A percentile compares a stretch with the other conserved stretches of the same genome.
These are phyloP conservation scores for Eristalinus sepulchralis DNA, from an alignment of 2,888 invertebrate species.

Conservation along the genomic window DNA sequence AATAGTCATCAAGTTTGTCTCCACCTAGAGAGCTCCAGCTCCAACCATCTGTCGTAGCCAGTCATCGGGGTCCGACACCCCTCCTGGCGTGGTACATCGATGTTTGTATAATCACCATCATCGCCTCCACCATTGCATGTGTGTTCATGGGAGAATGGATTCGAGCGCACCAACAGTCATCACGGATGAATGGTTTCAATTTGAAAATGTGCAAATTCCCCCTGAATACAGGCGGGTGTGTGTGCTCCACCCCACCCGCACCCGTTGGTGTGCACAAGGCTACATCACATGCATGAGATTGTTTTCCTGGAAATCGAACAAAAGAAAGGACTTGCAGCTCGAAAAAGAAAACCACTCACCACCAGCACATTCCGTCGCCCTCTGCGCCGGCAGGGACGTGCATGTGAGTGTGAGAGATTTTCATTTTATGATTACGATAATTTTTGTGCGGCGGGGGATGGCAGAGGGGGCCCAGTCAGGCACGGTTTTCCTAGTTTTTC, in stretches of 20 bases:
- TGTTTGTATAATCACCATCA: not conserved
- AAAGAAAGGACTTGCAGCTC: conserved; percentile 1
- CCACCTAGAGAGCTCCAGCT: not conserved
- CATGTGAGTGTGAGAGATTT: conserved; percentile 35
- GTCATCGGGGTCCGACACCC: not conserved
- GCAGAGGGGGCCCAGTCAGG: not conserved
- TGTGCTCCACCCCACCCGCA: not conserved
- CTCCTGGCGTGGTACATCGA: not conserved
- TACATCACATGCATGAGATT: conserved; percentile 4
- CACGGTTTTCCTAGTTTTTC: not conserved
- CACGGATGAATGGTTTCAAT: conserved; percentile 59
- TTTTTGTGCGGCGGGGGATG: conserved; percentile 25
- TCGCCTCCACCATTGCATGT: not conserved
- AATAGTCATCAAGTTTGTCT: not conserved
- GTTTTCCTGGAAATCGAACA: conserved; percentile 12
- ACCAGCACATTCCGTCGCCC: too few relatives aligned
- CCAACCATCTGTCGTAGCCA: not conserved
- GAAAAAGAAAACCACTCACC: not conserved
- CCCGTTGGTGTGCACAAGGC: not conserved
- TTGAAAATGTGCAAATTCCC: conserved; percentile 48
- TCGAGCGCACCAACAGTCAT: conserved; percentile 55
- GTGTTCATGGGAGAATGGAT: conserved; percentile 13
- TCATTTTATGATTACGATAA: conserved; percentile 65
- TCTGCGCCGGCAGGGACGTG: not conserved
- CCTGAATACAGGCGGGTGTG: conserved; percentile 19